Conservation (phyloP, 2,113 vertebrate genomes). For the Gracilinanus agilis region DNA sequence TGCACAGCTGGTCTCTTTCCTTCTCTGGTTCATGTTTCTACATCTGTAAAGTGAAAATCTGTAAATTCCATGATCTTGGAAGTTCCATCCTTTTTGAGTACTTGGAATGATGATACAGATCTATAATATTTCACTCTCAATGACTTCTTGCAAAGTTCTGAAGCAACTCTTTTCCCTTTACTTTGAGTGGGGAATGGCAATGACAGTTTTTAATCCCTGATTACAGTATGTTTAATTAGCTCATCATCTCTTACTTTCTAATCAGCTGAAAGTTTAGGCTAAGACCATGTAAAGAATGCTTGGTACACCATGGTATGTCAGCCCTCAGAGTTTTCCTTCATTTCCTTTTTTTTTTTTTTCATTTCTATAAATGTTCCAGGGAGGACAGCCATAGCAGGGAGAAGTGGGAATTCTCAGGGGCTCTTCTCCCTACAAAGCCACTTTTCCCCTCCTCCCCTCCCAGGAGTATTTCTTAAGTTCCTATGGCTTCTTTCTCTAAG, state of each 20-base stretch:
- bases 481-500: neutral
- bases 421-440: neutral
- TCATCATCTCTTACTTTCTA: neutral
- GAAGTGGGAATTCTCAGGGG: neutral
- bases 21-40: rapidly evolving
- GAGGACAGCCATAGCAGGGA: neutral
- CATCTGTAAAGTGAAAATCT: rapidly evolving
- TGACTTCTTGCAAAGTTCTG: neutral
- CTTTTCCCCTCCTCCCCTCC: rapidly evolving
- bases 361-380: neutral
- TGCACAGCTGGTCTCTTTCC: rapidly evolving
- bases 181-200: neutral
- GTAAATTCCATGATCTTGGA: neutral
- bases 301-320: rapidly evolving
- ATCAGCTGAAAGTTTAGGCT: neutral
- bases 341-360: neutral
- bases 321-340: neutral
- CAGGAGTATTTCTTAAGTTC: neutral
- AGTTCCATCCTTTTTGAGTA: too few species aligned
- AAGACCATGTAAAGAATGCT: neutral
- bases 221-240: neutral
- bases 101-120: rapidly evolving
- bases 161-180: neutral
- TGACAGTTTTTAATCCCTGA: neutral
- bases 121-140: neutral